Evolutionary conservation across 1,140 invertebrate genomes (phyloP).

Genomic region (Dufourea novaeangliae): DNA sequence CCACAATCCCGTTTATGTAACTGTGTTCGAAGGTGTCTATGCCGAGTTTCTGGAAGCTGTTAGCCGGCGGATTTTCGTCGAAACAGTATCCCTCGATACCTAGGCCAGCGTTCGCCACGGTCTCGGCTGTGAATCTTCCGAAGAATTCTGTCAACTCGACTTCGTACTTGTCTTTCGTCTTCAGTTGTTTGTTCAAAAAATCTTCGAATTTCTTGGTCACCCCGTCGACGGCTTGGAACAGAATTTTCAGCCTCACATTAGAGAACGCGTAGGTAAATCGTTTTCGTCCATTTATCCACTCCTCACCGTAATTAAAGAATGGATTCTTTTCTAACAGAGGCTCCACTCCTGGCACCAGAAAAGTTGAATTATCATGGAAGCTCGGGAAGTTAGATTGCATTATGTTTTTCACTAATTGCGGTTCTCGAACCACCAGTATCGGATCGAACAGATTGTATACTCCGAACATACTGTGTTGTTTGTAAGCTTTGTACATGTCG

Average conservation of each 20-base stretch:
- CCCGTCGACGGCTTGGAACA: constrained; percentile 23
- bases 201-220: constrained; percentile 50
- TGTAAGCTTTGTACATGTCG: too few species aligned
- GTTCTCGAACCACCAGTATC: constrained; percentile 13
- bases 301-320: constrained; percentile 66
- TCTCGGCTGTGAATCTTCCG: constrained; percentile 79
- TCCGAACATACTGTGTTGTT: too few species aligned
- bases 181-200: constrained; percentile 49
- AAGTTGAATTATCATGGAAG: constrained; percentile 62
- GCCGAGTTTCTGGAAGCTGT: constrained; percentile 54
- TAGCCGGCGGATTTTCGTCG: constrained; percentile 14
- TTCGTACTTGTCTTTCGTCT: constrained; percentile 35
- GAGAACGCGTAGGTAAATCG: constrained; percentile 55
- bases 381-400: constrained; percentile 70
- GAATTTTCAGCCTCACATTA: constrained; percentile 51
- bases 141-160: constrained; percentile 73
- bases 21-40: constrained; percentile 55
- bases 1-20: background rate
- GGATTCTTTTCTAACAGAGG: constrained; percentile 68
- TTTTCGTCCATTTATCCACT: constrained; percentile 51
- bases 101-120: constrained; percentile 80
- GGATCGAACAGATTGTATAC: too few species aligned
- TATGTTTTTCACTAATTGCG: constrained; percentile 50
- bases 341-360: constrained; percentile 40
- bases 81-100: constrained; percentile 74